Evolutionary conservation across 2,797 vertebrate species (phyloP).

Genomic region (Forpus xanthops): DNA sequence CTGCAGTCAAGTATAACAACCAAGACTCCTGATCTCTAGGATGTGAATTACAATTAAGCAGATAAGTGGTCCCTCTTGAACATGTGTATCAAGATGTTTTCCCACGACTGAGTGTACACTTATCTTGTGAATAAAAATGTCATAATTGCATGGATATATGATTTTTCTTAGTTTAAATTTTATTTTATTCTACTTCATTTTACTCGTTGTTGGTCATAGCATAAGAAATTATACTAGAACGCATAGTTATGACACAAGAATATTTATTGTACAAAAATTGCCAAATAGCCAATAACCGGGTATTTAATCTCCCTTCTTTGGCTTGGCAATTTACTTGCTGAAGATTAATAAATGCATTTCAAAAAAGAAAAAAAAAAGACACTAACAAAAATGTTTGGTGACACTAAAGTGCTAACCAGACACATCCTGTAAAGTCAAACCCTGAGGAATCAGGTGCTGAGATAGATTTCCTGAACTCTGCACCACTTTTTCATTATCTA

Average conservation of each 20-base stretch:
- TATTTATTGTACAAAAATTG: not conserved
- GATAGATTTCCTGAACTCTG: not conserved
- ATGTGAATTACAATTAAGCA: not conserved
- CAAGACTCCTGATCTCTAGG: not conserved
- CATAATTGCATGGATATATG: not conserved
- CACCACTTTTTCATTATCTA: not conserved
- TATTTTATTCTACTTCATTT: not conserved
- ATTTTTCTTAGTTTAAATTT: not conserved
- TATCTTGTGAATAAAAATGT: not conserved
- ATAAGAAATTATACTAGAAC: not conserved
- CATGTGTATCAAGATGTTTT: not conserved
- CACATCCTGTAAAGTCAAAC: not conserved
- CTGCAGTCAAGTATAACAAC: not conserved
- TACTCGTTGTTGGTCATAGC: not conserved
- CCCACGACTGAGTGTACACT: not conserved
- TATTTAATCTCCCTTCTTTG: not conserved
- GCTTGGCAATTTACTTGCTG: not conserved
- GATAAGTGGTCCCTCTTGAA: not conserved
- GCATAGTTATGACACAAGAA: not conserved
- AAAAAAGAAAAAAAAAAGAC: not conserved
- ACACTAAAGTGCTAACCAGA: not conserved
- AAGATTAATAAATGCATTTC: not conserved
- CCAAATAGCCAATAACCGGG: not conserved
- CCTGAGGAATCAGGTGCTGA: not conserved
- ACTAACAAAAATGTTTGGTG: not conserved